Percentiles rank a stretch among this genome's conserved stretches.
Conservation (phyloP, 2,888 invertebrate genomes). For the Scrobipalpa atriplicella region DNA sequence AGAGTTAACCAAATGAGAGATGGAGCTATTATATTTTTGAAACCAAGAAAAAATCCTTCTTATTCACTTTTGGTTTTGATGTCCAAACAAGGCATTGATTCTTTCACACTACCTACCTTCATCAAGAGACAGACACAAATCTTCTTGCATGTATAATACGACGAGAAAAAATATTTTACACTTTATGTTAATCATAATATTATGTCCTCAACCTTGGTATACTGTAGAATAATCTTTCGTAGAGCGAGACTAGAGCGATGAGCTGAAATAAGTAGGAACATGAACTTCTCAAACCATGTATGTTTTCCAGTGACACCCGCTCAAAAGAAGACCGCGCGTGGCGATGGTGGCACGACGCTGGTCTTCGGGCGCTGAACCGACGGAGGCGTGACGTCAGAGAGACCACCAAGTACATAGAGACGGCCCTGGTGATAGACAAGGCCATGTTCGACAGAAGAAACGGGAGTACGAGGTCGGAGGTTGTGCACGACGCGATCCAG, state of each 20-base stretch:
- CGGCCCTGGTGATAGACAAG: conserved; percentile 97
- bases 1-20: no score
- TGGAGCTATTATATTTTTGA: neutral
- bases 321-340: conserved; percentile 60
- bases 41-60: neutral
- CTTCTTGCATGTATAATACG: no score
- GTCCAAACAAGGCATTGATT: no score
- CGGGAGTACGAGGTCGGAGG: conserved; percentile 93
- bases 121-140: no score
- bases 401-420: conserved; percentile 97
- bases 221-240: no score
- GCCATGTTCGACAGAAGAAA: conserved; percentile 97
- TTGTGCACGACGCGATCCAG: conserved; percentile 97
- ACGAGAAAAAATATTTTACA: no score
- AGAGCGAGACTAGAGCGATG: no score
- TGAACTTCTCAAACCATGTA: conserved; percentile 1
- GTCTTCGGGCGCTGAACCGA: conserved; percentile 60
- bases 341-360: conserved; percentile 73
- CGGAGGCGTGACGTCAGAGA: conserved; percentile 91
- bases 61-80: no score
- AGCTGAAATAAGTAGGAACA: neutral
- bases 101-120: no score
- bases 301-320: conserved; percentile 47
- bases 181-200: no score
- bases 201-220: no score